phyloP scores from a whole-genome alignment of 2,888 invertebrate genomes.

The Harmothoe impar region DNA sequence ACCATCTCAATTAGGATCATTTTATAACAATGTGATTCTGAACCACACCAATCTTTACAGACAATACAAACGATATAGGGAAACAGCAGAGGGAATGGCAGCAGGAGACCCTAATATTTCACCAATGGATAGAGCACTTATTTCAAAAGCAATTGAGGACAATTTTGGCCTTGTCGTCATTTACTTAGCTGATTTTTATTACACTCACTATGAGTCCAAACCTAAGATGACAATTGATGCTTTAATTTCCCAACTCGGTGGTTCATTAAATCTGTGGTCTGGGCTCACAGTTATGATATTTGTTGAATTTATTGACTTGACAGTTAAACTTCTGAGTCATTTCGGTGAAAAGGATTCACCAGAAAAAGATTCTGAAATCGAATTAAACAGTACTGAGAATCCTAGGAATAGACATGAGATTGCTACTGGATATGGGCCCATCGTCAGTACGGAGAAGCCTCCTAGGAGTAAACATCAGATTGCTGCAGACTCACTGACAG shows the following conservation, averaged over 20 bases:
- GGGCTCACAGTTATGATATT: not conserved
- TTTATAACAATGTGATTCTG: not conserved
- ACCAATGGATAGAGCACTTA: not conserved
- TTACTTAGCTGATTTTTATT: not conserved
- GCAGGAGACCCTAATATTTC: not conserved
- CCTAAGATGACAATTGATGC: not conserved
- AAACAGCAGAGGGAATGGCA: not conserved
- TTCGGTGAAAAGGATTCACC: too few relatives aligned
- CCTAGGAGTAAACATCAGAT: too few relatives aligned
- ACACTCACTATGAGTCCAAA: conserved; percentile 20
- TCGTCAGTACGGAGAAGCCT: too few relatives aligned
- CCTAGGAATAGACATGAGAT: too few relatives aligned
- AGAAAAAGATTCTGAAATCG: too few relatives aligned
- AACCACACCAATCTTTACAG: not conserved
- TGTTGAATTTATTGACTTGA: not conserved
- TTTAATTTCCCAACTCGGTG: not conserved
- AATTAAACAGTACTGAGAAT: too few relatives aligned
- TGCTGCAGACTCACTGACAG: too few relatives aligned
- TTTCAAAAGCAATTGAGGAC: not conserved
- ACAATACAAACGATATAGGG: not conserved
- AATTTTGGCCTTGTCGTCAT: not conserved
- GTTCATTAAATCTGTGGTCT: not conserved
- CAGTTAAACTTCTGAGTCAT: too few relatives aligned
- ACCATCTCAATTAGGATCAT: not conserved
- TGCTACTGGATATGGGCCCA: too few relatives aligned